Base-by-base conservation (phyloP, 2,113 vertebrate species). In the Ancistrus triradiatus region DNA sequence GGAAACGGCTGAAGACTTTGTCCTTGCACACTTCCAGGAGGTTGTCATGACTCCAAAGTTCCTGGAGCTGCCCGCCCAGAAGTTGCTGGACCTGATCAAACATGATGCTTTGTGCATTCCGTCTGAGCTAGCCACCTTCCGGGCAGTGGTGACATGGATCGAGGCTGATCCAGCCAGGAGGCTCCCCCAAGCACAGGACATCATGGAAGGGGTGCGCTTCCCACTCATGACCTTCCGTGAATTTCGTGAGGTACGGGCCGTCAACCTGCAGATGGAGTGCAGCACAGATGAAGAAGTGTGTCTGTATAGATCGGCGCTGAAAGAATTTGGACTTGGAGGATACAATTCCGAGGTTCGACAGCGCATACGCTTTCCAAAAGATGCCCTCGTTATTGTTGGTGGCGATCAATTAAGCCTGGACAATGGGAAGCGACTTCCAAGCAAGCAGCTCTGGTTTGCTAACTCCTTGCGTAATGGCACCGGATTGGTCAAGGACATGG, bases 161-260 rank as follows among this genome's bases (percentile, higher is more conserved):
- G 75, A 72, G 18, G 88, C 81, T 9, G 85, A 94, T 25, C 81
- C 83, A 0, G 53, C 73, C 1, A 81, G 78, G 28, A 80, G 88
- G 48, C 55, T 90, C 25, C 49, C 77, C 1, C 71, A 85, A 1
- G 89, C 90, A 7, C 82, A 78, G 27, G 56, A 81, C 9, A 66
- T 96, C 3, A 82, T 95, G 83, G 79, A 48, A 0, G 90, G 83
- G 0, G 85, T 97, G 17, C 90, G 93, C 14, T 97, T 96, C 37
- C 85, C 91, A 3, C 87, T 93, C 40, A 96, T 97, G 93, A 95
- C 92, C 0, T 90, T 87, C 59, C 70, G 80, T 27, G 93, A 97
- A 78, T 89, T 97, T 72, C 82, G 86, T 55, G 92, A 89, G 59
- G 90, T 94, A 14, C 77, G 84, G 0, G 84, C 89, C 0, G 80